Conservation (phyloP, 2,888 invertebrate species). For the Hybos culiciformis region DNA sequence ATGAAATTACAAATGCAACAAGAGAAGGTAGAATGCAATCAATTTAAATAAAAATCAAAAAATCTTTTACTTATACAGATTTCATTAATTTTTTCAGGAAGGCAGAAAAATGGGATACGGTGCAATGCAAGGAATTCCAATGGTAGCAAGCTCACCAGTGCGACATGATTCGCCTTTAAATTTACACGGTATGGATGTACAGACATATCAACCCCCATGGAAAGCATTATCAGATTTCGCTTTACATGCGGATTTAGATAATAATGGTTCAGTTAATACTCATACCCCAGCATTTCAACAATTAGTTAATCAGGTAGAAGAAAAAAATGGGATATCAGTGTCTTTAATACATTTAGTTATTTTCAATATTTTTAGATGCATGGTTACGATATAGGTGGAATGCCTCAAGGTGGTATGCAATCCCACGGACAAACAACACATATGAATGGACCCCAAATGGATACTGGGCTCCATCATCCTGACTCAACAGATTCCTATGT, state of each 20-base stretch:
- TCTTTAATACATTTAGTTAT: slow-evolving; percentile 3
- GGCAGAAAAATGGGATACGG: slow-evolving; percentile 88
- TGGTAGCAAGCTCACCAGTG: slow-evolving; percentile 92
- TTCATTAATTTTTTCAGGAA: slow-evolving; percentile 54
- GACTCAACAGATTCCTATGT: slow-evolving; percentile 79
- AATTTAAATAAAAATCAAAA: slow-evolving; percentile 10
- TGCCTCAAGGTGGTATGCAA: slow-evolving; percentile 34
- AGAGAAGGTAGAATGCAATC: slow-evolving; percentile 63
- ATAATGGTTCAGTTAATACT: slow-evolving; percentile 57
- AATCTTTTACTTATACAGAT: slow-evolving; percentile 30
- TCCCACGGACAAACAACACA: slow-evolving; percentile 44
- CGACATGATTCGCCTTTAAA: slow-evolving; percentile 78
- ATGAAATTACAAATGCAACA: slow-evolving; percentile 97
- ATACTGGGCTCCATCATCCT: slow-evolving; percentile 51
- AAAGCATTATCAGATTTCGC: slow-evolving; percentile 93
- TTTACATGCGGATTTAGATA: slow-evolving; percentile 82
- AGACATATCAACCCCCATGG: slow-evolving; percentile 94
- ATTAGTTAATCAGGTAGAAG: slow-evolving; percentile 77
- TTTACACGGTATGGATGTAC: slow-evolving; percentile 72
- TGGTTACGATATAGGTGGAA: slow-evolving; percentile 63
- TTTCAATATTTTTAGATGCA: slow-evolving; percentile 63
- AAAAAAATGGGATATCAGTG: slow-evolving; percentile 7
- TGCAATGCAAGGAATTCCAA: slow-evolving; percentile 91
- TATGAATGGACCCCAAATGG: slow-evolving; percentile 43
- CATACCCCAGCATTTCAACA: slow-evolving; percentile 89